Conservation (phyloP, 2,888 invertebrate genomes). For the Limnephilus rhombicus region DNA sequence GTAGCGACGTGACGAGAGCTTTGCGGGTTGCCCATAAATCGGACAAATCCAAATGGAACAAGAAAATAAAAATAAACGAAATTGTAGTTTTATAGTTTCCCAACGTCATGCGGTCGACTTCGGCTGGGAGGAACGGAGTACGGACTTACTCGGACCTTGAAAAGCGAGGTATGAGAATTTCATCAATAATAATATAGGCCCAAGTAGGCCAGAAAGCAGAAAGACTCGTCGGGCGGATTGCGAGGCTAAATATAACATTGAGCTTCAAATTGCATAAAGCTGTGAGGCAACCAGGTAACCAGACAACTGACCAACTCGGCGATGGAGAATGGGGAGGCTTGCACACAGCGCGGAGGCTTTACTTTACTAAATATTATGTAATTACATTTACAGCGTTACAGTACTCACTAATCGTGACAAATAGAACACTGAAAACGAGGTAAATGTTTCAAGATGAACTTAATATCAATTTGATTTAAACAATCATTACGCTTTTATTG, state of each 20-base stretch:
- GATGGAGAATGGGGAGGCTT: not conserved
- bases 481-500: not conserved
- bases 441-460: not conserved
- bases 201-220: conserved; percentile 47
- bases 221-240: conserved; percentile 17
- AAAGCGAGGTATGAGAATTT: conserved; percentile 11
- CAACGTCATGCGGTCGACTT: not conserved
- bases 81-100: conserved; percentile 21
- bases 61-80: conserved; percentile 35
- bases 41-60: conserved; percentile 33
- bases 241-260: conserved; percentile 25
- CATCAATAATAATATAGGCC: not conserved
- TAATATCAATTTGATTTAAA: not conserved
- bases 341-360: not conserved
- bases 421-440: not conserved
- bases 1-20: conserved; percentile 14
- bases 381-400: not conserved
- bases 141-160: not conserved
- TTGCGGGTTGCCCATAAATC: conserved; percentile 10
- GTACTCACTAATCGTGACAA: not conserved
- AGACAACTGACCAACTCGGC: not conserved
- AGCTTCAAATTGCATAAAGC: conserved; percentile 23
- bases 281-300: conserved; percentile 22
- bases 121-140: not conserved
- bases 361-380: not conserved